A percentile compares a stretch with the other conserved stretches of the same genome.
phyloP scores from a whole-genome alignment of 2,113 vertebrate genomes.

The Colius striatus region DNA sequence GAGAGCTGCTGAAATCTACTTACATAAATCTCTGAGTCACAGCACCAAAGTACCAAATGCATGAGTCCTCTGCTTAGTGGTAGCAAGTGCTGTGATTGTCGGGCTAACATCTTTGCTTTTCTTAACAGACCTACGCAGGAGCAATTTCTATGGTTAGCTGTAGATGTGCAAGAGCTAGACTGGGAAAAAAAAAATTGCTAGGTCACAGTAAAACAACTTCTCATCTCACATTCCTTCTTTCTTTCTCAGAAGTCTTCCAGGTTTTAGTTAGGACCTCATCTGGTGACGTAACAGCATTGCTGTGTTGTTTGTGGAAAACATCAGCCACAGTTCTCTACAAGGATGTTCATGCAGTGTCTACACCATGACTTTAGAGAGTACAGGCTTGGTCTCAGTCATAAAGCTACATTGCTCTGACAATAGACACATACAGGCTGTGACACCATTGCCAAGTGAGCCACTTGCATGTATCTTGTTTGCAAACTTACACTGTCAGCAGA shows the following conservation, averaged over 20 bases:
- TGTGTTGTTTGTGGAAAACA: rapidly evolving
- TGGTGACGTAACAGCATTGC: not conserved
- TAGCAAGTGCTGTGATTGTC: not conserved
- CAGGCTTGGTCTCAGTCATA: not conserved
- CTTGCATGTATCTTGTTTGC: not conserved
- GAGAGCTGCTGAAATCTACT: not conserved
- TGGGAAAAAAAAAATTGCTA: not conserved
- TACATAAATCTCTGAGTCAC: not conserved
- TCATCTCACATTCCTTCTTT: not conserved
- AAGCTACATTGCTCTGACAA: not conserved
- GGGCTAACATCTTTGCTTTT: not conserved
- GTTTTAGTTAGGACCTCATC: not conserved
- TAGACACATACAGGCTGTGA: not conserved
- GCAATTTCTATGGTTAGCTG: not conserved
- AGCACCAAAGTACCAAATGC: not conserved
- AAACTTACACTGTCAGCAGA: not conserved
- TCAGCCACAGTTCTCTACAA: not conserved
- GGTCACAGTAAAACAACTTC: not conserved
- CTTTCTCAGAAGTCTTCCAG: not conserved
- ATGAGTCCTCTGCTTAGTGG: not conserved
- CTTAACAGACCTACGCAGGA: not conserved
- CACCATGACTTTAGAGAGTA: not conserved
- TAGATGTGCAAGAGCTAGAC: not conserved
- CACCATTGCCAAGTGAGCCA: not conserved
- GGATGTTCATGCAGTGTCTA: not conserved